These are phyloP conservation scores for Drosophila fuyamai DNA, from an alignment of 1,140 invertebrate species.

Conservation along the genomic window DNA sequence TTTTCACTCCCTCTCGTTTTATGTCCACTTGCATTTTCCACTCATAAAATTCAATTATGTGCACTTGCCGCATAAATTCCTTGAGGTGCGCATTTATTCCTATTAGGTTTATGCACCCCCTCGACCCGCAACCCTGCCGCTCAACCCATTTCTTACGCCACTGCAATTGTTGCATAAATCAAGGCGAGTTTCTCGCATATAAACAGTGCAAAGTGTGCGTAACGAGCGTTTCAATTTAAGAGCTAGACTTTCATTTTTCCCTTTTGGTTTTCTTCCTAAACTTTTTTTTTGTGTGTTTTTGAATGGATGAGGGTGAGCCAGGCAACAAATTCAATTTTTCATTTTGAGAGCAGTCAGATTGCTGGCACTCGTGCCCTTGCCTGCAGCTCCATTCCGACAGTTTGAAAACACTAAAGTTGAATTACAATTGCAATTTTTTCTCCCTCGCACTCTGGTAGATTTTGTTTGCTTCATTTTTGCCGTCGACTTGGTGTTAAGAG, in stretches of 20 bases:
- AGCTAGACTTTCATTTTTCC: conserved; percentile 27
- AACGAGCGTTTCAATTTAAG: conserved; percentile 62
- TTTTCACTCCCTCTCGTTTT: background rate
- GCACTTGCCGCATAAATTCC: conserved; percentile 42
- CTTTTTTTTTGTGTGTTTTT: conserved; percentile 8
- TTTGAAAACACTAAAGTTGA: conserved; percentile 59
- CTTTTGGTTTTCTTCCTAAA: conserved; percentile 17
- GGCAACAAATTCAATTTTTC: conserved; percentile 59
- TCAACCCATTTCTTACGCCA: conserved; percentile 1
- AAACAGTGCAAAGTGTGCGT: conserved; percentile 63
- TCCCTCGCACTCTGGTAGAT: conserved; percentile 17
- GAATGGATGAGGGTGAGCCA: conserved; percentile 5
- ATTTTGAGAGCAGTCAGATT: conserved; percentile 56
- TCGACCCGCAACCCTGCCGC: background rate
- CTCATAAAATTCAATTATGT: conserved; percentile 58
- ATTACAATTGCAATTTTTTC: conserved; percentile 57
- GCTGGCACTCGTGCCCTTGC: conserved; percentile 18
- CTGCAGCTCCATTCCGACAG: conserved; percentile 32
- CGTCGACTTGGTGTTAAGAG: conserved; percentile 55
- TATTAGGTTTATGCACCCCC: conserved; percentile 51
- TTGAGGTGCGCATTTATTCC: conserved; percentile 50
- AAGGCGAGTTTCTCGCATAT: conserved; percentile 44
- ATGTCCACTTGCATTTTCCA: conserved; percentile 23
- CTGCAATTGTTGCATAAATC: conserved; percentile 65
- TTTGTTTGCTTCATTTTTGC: conserved; percentile 40